These are phyloP conservation scores for Schrankia costaestrigalis DNA, from an alignment of 2,888 invertebrate genomes.

Conservation along the genomic window DNA sequence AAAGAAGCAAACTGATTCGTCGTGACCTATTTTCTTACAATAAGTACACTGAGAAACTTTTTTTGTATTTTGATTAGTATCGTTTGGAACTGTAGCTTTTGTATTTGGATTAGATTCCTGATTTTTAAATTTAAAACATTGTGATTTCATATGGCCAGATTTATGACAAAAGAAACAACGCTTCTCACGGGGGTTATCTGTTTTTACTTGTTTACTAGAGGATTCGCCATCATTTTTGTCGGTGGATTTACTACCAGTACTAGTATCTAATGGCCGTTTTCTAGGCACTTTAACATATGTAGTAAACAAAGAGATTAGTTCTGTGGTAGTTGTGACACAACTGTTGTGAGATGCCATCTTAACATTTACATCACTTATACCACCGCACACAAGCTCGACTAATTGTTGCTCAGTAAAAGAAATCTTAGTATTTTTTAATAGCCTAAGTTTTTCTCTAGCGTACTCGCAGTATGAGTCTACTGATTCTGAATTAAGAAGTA, in stretches of 20 bases:
- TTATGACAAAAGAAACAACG: conserved; percentile 1
- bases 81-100: no score
- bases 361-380: conserved; percentile 16
- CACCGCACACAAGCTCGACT: conserved; percentile 3
- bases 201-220: background rate
- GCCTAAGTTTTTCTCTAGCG: conserved; percentile 3
- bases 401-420: conserved; percentile 3
- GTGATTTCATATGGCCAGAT: background rate
- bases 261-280: background rate
- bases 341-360: conserved; percentile 29
- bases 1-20: background rate
- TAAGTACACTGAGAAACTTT: conserved; percentile 1
- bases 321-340: conserved; percentile 17
- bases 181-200: background rate
- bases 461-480: conserved; percentile 6
- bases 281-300: conserved; percentile 16
- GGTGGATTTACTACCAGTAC: background rate
- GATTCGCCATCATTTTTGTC: no score
- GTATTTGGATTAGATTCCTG: no score
- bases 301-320: conserved; percentile 23
- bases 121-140: conserved; percentile 1
- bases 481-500: conserved; percentile 1
- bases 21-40: conserved; percentile 2
- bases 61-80: no score
- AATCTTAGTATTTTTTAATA: conserved; percentile 2